Evolutionary conservation across 2,797 vertebrate species (phyloP).

Genomic region (Syngnathus acus): DNA sequence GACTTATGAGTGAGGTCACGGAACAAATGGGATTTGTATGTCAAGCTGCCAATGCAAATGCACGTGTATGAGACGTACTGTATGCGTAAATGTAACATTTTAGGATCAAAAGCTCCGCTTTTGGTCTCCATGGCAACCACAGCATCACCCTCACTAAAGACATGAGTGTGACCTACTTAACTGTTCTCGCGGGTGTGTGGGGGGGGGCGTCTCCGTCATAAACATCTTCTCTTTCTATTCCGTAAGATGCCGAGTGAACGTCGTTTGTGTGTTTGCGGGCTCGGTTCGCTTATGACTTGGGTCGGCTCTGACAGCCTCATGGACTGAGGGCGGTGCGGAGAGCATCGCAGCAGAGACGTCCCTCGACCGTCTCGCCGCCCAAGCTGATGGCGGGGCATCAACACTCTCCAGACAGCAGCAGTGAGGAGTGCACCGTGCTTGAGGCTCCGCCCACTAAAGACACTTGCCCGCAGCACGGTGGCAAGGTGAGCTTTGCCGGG

Average conservation of each 20-base stretch:
- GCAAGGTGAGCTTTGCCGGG: constrained; percentile 67
- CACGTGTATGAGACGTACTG: neutral
- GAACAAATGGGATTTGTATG: neutral
- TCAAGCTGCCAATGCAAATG: neutral
- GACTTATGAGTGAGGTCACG: neutral
- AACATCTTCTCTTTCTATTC: neutral
- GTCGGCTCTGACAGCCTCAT: neutral
- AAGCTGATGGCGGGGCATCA: constrained; percentile 84
- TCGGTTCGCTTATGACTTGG: neutral
- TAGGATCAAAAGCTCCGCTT: constrained; percentile 19
- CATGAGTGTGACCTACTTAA: constrained; percentile 39
- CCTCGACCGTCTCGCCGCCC: constrained; percentile 4
- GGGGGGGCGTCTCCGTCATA: neutral
- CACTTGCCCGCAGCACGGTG: constrained; percentile 83
- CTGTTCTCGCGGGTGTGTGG: neutral
- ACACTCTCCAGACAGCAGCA: constrained; percentile 89
- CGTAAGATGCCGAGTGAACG: neutral
- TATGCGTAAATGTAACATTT: neutral
- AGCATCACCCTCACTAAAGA: constrained; percentile 36
- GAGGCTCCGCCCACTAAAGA: constrained; percentile 87
- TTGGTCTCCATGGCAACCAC: constrained; percentile 37
- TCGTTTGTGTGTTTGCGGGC: neutral
- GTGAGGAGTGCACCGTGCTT: constrained; percentile 92
- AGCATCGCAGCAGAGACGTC: neutral
- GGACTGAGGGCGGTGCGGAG: neutral